These are phyloP conservation scores for Rhizoglyphus robini DNA, from an alignment of 1,140 invertebrate species.

Conservation along the genomic window DNA sequence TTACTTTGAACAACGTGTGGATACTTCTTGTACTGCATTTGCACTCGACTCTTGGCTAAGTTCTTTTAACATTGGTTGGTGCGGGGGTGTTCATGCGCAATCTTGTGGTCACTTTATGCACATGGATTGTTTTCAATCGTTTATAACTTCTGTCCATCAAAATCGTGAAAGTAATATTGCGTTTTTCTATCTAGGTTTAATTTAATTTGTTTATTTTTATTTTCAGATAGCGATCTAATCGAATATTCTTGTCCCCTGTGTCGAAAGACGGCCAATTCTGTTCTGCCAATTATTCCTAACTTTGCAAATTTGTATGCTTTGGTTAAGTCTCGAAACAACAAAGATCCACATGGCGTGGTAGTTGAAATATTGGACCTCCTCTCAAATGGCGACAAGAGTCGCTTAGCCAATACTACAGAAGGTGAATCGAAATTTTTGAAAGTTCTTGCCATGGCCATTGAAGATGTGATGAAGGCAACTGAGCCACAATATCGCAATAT, in stretches of 20 bases:
- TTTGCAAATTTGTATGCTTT: constrained; percentile 20
- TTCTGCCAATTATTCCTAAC: constrained; percentile 70
- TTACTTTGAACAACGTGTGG: constrained; percentile 50
- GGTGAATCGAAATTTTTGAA: constrained; percentile 24
- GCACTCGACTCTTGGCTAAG: constrained; percentile 62
- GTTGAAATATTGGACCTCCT: constrained; percentile 19
- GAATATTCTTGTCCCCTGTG: constrained; percentile 89
- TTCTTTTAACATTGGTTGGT: constrained; percentile 74
- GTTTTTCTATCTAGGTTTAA: neutral
- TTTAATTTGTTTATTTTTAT: neutral
- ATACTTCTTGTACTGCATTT: constrained; percentile 55
- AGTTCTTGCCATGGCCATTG: constrained; percentile 58
- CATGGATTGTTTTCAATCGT: constrained; percentile 76
- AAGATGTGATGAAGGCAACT: constrained; percentile 73
- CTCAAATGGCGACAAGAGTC: constrained; percentile 43
- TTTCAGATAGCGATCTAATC: constrained; percentile 30
- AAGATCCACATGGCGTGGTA: constrained; percentile 17
- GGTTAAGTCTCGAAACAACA: constrained; percentile 16
- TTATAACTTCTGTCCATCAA: constrained; percentile 54
- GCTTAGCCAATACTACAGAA: constrained; percentile 6
- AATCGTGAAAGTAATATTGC: constrained; percentile 33
- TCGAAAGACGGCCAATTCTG: constrained; percentile 79
- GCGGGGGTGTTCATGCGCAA: constrained; percentile 84
- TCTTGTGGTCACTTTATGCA: constrained; percentile 92
- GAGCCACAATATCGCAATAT: constrained; percentile 42